Evolutionary conservation across 2,797 vertebrate genomes (phyloP).

Genomic region (Allenopithecus nigroviridis): DNA sequence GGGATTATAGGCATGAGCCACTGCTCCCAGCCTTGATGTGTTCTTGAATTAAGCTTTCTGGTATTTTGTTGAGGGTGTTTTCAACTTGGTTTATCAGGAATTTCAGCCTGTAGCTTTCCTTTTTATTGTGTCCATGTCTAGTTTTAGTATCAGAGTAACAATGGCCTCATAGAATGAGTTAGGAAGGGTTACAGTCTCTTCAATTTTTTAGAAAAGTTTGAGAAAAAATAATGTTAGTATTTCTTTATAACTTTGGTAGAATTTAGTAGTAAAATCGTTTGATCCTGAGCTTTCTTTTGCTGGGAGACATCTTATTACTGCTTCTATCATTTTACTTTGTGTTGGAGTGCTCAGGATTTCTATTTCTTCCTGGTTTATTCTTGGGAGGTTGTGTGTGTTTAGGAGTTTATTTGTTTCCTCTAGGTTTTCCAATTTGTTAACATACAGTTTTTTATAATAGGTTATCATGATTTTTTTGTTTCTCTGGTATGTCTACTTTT

Average conservation of each 20-base stretch:
- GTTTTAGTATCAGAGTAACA: not conserved
- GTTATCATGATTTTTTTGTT: not conserved
- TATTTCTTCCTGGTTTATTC: not conserved
- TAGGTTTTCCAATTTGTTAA: not conserved
- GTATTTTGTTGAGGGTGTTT: not conserved
- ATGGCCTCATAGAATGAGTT: not conserved
- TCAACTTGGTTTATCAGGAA: not conserved
- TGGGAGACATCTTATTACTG: not conserved
- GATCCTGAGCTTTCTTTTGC: not conserved
- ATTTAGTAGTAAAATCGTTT: not conserved
- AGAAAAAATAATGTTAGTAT: not conserved
- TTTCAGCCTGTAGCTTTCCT: not conserved
- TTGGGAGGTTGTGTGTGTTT: not conserved
- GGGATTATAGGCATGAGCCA: too few relatives aligned
- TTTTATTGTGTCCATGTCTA: not conserved
- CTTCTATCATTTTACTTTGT: not conserved
- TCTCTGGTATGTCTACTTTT: not conserved
- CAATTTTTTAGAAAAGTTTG: not conserved
- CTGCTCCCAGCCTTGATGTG: rapidly evolving
- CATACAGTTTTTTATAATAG: not conserved
- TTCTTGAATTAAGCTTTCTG: not conserved
- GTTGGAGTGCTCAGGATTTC: not conserved
- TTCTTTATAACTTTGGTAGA: not conserved
- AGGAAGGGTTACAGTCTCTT: not conserved
- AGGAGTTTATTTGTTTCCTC: not conserved